Evolutionary conservation across 2,113 vertebrate species (phyloP), one percentile per base, ranked within the genome.

Genomic region (Sinocyclocheilus anshuiensis): DNA sequence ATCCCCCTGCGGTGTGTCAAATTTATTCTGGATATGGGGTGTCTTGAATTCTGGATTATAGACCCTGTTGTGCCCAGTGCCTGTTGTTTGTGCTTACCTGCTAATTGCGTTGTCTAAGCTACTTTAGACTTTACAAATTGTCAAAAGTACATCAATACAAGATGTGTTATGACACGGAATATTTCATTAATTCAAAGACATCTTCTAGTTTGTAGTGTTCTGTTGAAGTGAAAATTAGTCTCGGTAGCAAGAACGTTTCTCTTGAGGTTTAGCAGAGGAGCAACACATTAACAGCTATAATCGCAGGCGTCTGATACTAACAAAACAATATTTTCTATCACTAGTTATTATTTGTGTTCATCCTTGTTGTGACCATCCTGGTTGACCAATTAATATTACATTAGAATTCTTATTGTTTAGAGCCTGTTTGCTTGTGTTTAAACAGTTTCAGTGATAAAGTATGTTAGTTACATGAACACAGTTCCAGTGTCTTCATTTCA

Each of bases 11-110:
- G 26, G 48, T 71, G 65, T 69, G 69, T 59, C 20, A 84, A 26
- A 59, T 57, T 74, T 55, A 74, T 74, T 84, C 69, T 13, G 13
- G 69, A 71, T 53, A 71, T 55, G 50, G 65, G 45, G 26, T 71
- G 65, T 71, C 50, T 72, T 74, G 48, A 57, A 57, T 39, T 83
- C 48, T 18, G 22, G 3, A 53, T 67, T 67, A 16, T 81, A 2
- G 22, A 69, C 24, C 10, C 8, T 29, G 80, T 33, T 82, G 45
- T 48, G n/a, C 10, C 22, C 39, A 82, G 29, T 2, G 13, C 24
- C 12, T 42, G n/a, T 48, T 81, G 61, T 15, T 81, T 50, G 24
- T 11, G 39, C 36, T 29, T 55, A 24, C 13, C 69, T 74, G 29
- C 12, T 59, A 84, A 26, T 57, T 74, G 26, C 4, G 3, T 42